Base-by-base conservation (phyloP, 2,113 vertebrate genomes). In the Rhizomys pruinosus region DNA sequence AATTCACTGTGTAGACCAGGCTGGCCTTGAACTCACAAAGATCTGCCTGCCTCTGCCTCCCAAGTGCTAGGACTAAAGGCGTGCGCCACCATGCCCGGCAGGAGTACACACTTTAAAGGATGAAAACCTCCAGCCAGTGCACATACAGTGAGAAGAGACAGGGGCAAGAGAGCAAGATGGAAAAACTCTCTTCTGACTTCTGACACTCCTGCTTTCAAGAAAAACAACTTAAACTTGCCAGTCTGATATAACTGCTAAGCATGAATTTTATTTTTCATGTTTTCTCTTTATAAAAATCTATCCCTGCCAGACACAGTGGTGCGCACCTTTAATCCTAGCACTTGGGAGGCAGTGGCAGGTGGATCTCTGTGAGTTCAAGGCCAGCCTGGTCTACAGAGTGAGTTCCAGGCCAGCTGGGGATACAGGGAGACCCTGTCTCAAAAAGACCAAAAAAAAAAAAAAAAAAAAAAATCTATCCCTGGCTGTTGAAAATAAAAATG, bases 401-500 rank as follows among this genome's bases (percentile, higher is more conserved):
- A 52, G 47, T 52, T 52, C 47, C 47, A 52, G 47, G 47, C 6
- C 47, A 52, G 47, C 47, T 52, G 47, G 47, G 47, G 47, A 6
- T 52, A 52, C 47, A 52, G 47, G 47, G 47, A 52, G 47, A 52
- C 47, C 47, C 47, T 52, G 47, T 52, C 47, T 52, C 47, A 52
- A 7, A 52, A 52, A 52, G 47, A 52, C 47, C 47, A 52, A 52
- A 52, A 52, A 52, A 52, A 52, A 52, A 52, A 52, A n/a, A n/a
- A n/a, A n/a, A n/a, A 68, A 68, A 47, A 55, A 55, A 55, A 69
- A 90, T 66, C 47, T 82, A 86, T 20, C 7, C 42, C 34, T 89
- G 39, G 25, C 39, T 66, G 15, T 71, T 91, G 52, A 85, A 94
- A 92, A 94, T 73, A 93, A 87, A 95, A 91, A 78, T 12, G 72